Base-by-base conservation (phyloP, 2,113 vertebrate genomes). In the Corynorhinus townsendii region DNA sequence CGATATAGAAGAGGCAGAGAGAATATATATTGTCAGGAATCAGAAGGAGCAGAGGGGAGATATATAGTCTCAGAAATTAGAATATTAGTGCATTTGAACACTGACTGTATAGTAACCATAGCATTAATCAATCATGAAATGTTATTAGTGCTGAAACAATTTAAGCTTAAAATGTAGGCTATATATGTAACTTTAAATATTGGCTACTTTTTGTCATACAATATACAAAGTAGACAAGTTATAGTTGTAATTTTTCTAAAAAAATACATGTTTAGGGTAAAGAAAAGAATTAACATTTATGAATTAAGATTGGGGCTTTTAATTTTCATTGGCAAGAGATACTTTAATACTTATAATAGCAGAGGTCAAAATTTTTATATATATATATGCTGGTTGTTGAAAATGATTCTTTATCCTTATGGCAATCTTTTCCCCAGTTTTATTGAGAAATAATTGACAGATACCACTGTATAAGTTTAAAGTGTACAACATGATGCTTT, bases 301-400 rank as follows among this genome's bases (percentile, higher is more conserved):
- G 40, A 75, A 72, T 81, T 77, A 59, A 88, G 12, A 72, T 33
- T 71, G 59, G 33, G 40, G 75, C 16, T 91, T 91, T 89, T 40
- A n/a, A 38, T 84, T 96, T 79, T 86, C 45, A 49, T 75, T 56
- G 30, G 47, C 80, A 95, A 86, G 47, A 81, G n/a, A 10, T 49
- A 47, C 19, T 90, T 94, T 68, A 89, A 64, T 66, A 73, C 95
- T 81, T 86, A 76, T 95, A 71, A 77, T 28, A 72, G 47, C 30
- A 89, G 43, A 62, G 54, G 38, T 69, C 20, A 28, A 77, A 54
- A 49, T 17, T 17, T 24, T 47, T 59, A 62, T 7, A 4, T 56
- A 45, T 38, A 40, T 5, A 4, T 49, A 38, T 38, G 33, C 2
- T 84, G n/a, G 45, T 76, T 94, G 30, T 77, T 90, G 45, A 71